Evolutionary conservation across 1,140 invertebrate species (phyloP).

Genomic region (Polypedilum vanderplanki): DNA sequence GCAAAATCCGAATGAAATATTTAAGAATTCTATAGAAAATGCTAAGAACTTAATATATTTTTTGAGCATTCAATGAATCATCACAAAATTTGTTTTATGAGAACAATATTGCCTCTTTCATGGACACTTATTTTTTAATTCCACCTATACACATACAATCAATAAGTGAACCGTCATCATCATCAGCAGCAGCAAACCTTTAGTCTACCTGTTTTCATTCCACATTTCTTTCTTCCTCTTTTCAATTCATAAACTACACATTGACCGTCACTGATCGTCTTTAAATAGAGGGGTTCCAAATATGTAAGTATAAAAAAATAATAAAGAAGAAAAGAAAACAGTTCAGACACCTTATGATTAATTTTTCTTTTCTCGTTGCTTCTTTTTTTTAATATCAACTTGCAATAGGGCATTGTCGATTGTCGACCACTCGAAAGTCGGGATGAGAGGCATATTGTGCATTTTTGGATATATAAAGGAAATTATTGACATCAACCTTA

Average conservation of each 20-base stretch:
- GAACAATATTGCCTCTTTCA: background rate
- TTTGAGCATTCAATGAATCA: no score
- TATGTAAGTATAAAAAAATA: no score
- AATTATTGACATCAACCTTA: conserved; percentile 12
- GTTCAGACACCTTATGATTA: conserved; percentile 28
- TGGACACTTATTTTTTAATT: background rate
- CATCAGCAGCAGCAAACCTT: no score
- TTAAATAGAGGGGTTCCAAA: conserved; percentile 7
- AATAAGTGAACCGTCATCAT: background rate
- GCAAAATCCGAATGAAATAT: no score
- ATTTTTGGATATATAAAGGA: background rate
- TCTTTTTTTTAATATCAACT: background rate
- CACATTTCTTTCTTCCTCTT: background rate
- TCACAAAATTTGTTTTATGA: background rate
- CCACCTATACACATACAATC: background rate
- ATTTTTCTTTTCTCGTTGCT: background rate
- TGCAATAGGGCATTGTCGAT: no score
- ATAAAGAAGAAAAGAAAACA: no score
- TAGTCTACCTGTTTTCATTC: background rate
- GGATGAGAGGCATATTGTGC: background rate
- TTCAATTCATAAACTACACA: background rate
- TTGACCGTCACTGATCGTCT: background rate
- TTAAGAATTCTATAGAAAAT: no score
- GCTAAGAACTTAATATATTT: no score
- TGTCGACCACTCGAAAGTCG: no score